These are phyloP conservation scores for Melolontha melolontha DNA, from an alignment of 2,888 invertebrate genomes.

Conservation along the genomic window DNA sequence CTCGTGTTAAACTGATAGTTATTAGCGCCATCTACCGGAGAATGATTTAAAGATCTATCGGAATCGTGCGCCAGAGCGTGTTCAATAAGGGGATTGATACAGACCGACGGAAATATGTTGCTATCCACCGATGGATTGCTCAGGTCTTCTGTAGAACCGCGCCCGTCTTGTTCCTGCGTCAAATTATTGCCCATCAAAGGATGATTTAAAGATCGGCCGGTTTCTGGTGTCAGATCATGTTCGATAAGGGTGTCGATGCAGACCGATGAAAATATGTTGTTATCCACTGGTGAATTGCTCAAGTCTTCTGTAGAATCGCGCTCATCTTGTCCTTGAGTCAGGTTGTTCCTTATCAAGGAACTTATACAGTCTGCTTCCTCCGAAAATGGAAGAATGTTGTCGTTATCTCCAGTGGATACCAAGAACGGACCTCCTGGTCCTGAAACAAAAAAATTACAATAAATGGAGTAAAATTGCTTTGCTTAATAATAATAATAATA, in stretches of 20 bases:
- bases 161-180: constrained; percentile 36
- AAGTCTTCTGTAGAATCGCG: constrained; percentile 37
- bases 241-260: constrained; percentile 42
- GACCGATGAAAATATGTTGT: constrained; percentile 44
- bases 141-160: constrained; percentile 37
- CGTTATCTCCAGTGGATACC: no score
- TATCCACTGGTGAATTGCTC: constrained; percentile 42
- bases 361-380: no score
- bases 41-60: constrained; percentile 42
- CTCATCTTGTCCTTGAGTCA: constrained; percentile 35
- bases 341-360: constrained; percentile 7
- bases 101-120: constrained; percentile 44
- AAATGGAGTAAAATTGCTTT: not conserved
- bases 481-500: no score
- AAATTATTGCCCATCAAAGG: constrained; percentile 9
- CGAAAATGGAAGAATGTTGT: no score
- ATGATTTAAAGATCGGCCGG: not conserved
- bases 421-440: not conserved
- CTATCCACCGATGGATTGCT: constrained; percentile 42
- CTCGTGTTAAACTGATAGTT: constrained; percentile 32
- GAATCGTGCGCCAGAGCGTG: constrained; percentile 44
- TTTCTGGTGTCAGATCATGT: constrained; percentile 43
- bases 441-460: no score
- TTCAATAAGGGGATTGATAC: constrained; percentile 41
- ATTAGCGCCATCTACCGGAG: constrained; percentile 41